These are phyloP conservation scores for Nomada lathburiana DNA, from an alignment of 2,888 invertebrate genomes.

Conservation along the genomic window DNA sequence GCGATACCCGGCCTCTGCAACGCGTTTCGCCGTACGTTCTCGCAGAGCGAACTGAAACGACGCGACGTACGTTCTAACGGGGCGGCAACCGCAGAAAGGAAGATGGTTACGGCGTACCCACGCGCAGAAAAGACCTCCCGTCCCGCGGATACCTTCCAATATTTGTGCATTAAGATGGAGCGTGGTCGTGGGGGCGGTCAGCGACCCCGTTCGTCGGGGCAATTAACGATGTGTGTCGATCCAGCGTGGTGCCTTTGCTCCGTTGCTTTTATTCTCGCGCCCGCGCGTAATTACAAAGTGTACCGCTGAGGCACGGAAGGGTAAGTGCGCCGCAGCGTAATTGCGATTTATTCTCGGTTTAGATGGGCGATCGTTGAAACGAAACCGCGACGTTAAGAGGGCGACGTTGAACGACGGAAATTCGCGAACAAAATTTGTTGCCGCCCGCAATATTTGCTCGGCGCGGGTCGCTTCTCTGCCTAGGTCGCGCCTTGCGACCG, in stretches of 20 bases:
- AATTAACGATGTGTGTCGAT: constrained; percentile 68
- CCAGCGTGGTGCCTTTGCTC: constrained; percentile 34
- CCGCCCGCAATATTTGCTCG: neutral
- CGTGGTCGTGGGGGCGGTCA: constrained; percentile 41
- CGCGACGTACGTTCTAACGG: neutral
- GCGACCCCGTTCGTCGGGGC: constrained; percentile 50
- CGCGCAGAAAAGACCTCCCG: constrained; percentile 14
- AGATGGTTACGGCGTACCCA: neutral
- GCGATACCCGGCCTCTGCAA: neutral
- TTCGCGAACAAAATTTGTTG: constrained; percentile 9
- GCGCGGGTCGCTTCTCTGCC: constrained; percentile 2
- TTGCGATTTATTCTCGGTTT: constrained; percentile 37
- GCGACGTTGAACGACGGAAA: neutral
- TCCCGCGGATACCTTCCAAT: constrained; percentile 27
- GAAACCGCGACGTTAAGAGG: neutral
- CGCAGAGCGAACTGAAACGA: neutral
- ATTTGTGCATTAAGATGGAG: constrained; percentile 54
- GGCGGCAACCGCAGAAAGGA: neutral
- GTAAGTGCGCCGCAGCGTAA: constrained; percentile 32
- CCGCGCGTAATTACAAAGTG: constrained; percentile 41
- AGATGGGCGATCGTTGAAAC: constrained; percentile 2
- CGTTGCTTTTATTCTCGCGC: constrained; percentile 54
- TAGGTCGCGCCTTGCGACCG: neutral
- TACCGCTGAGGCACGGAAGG: constrained; percentile 37
- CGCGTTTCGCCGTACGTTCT: neutral